These are phyloP conservation scores for Platycheirus rosarum DNA, from an alignment of 2,888 invertebrate genomes.

Conservation along the genomic window DNA sequence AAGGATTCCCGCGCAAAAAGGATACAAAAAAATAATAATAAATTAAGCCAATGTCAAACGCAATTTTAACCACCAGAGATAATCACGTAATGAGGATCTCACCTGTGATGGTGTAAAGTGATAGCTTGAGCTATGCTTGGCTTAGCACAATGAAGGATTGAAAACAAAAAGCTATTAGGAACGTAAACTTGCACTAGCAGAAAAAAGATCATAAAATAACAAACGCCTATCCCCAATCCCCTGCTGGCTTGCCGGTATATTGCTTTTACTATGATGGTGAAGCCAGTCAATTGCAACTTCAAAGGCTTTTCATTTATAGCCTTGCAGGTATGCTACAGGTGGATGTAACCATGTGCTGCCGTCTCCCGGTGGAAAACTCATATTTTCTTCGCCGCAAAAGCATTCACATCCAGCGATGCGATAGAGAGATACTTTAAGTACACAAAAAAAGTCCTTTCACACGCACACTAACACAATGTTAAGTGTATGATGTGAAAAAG, in stretches of 20 bases:
- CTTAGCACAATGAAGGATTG: too few relatives aligned
- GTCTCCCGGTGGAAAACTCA: background rate
- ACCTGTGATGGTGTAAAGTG: too few relatives aligned
- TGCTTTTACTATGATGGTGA: conserved; percentile 15
- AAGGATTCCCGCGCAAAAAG: background rate
- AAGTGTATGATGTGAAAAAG: background rate
- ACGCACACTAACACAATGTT: background rate
- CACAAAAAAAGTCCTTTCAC: conserved; percentile 1
- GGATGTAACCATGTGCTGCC: background rate
- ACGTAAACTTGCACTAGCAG: too few relatives aligned
- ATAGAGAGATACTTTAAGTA: conserved; percentile 47
- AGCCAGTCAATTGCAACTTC: conserved; percentile 59
- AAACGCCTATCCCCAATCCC: too few relatives aligned
- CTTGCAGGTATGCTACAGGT: conserved; percentile 58
- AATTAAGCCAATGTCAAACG: conserved; percentile 42
- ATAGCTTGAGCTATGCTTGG: too few relatives aligned
- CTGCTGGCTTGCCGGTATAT: too few relatives aligned
- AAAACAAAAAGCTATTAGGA: too few relatives aligned
- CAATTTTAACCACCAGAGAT: conserved; percentile 1
- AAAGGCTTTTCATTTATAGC: conserved; percentile 25
- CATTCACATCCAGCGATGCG: conserved; percentile 36
- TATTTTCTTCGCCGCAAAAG: background rate
- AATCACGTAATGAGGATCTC: too few relatives aligned
- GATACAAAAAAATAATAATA: conserved; percentile 1
- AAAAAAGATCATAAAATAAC: too few relatives aligned